These are phyloP conservation scores for Arctia plantaginis DNA, from an alignment of 2,888 invertebrate species.

Conservation along the genomic window DNA sequence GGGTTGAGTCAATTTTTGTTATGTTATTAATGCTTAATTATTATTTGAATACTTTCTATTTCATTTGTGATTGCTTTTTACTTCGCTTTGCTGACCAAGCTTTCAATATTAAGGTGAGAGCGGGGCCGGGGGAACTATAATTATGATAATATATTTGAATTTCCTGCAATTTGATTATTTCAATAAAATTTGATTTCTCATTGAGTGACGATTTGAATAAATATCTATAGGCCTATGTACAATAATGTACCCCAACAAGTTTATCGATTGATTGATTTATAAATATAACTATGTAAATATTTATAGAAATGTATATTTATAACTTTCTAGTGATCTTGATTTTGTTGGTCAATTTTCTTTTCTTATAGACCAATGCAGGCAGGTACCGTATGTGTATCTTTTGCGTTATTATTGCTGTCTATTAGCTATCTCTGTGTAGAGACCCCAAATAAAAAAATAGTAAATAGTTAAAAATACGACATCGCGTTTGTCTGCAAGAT, in stretches of 20 bases:
- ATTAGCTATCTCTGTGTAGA: background rate
- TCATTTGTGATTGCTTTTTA: constrained; percentile 12
- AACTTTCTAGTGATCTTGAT: no score
- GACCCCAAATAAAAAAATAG: background rate
- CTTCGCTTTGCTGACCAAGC: background rate
- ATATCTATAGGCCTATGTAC: no score
- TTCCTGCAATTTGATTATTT: background rate
- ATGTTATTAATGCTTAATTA: constrained; percentile 21
- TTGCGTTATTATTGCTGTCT: no score
- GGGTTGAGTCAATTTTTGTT: constrained; percentile 26
- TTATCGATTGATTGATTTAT: background rate
- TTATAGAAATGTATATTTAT: no score
- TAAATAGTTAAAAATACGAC: background rate
- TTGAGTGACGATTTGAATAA: no score
- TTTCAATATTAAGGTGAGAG: background rate
- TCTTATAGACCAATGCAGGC: no score
- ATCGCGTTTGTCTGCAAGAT: background rate
- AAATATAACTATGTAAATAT: no score
- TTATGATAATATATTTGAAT: background rate
- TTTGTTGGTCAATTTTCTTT: no score
- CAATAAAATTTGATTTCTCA: background rate
- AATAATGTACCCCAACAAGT: background rate
- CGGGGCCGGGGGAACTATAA: background rate
- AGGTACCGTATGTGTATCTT: no score
- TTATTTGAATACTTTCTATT: constrained; percentile 15